Percentiles rank a stretch among this genome's conserved stretches.
Conservation (phyloP, 2,888 invertebrate species). For the Lasioglossum villosulum region DNA sequence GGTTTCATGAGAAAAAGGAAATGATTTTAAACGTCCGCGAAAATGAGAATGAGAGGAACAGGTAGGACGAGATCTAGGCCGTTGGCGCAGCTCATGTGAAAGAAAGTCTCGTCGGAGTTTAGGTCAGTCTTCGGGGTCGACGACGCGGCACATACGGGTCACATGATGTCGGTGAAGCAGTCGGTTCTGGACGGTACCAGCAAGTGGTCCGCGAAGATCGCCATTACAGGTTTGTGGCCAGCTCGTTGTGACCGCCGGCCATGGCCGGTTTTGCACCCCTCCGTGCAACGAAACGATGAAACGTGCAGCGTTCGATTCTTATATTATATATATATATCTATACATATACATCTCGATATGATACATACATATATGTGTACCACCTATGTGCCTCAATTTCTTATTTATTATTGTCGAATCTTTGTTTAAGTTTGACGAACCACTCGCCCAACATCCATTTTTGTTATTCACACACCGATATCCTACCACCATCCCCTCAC, state of each 20-base stretch:
- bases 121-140: conserved; percentile 99
- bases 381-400: conserved; percentile 51
- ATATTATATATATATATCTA: background rate
- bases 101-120: conserved; percentile 84
- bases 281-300: conserved; percentile 53
- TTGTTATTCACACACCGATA: background rate
- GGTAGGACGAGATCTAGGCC: conserved; percentile 71
- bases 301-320: conserved; percentile 57
- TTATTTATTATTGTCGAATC: conserved; percentile 35
- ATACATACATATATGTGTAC: conserved; percentile 50
- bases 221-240: conserved; percentile 96
- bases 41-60: conserved; percentile 22
- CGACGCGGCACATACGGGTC: conserved; percentile 96
- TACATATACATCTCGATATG: conserved; percentile 32
- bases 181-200: conserved; percentile 99
- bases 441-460: background rate
- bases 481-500: background rate
- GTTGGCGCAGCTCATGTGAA: conserved; percentile 75
- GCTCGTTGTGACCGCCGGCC: conserved; percentile 69
- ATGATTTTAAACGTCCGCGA: too few species aligned
- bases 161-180: conserved; percentile 99
- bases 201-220: conserved; percentile 99
- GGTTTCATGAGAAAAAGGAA: too few species aligned
- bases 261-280: conserved; percentile 59
- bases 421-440: conserved; percentile 8